These are phyloP conservation scores for Anthophora plumipes DNA, from an alignment of 2,888 invertebrate species.

Conservation along the genomic window DNA sequence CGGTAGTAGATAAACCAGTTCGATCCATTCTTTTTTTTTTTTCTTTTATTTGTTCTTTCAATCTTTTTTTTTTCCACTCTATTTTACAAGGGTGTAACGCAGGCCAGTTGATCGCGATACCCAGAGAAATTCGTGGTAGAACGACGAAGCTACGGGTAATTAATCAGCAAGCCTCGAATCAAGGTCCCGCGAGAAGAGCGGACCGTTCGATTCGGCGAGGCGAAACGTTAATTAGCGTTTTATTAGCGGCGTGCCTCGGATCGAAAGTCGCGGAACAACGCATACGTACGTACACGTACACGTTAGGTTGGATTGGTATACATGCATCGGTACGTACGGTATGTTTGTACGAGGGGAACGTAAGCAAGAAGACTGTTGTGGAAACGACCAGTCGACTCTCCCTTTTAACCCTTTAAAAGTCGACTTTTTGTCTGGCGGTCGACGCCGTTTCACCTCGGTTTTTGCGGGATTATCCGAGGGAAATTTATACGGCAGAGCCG, in stretches of 20 bases:
- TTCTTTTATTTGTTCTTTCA: too few species aligned
- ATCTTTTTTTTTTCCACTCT: neutral
- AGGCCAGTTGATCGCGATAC: slow-evolving; percentile 16
- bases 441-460: slow-evolving; percentile 31
- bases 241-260: slow-evolving; percentile 60
- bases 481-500: slow-evolving; percentile 33
- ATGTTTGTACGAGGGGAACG: neutral
- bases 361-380: neutral
- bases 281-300: too few species aligned
- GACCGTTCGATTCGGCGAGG: slow-evolving; percentile 35
- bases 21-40: neutral
- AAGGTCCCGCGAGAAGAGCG: slow-evolving; percentile 42
- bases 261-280: slow-evolving; percentile 17
- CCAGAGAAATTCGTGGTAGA: slow-evolving; percentile 26
- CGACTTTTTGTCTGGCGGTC: slow-evolving; percentile 30
- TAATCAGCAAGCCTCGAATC: slow-evolving; percentile 57
- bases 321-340: too few species aligned
- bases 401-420: slow-evolving; percentile 48
- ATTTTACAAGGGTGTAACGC: neutral
- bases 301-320: too few species aligned
- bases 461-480: slow-evolving; percentile 38
- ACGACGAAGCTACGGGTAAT: slow-evolving; percentile 38
- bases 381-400: slow-evolving; percentile 9
- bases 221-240: slow-evolving; percentile 75
- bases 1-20: slow-evolving; percentile 25